Percentiles rank a stretch among this genome's conserved stretches.
Conservation (phyloP, 2,888 invertebrate genomes). For the Phania funesta region DNA sequence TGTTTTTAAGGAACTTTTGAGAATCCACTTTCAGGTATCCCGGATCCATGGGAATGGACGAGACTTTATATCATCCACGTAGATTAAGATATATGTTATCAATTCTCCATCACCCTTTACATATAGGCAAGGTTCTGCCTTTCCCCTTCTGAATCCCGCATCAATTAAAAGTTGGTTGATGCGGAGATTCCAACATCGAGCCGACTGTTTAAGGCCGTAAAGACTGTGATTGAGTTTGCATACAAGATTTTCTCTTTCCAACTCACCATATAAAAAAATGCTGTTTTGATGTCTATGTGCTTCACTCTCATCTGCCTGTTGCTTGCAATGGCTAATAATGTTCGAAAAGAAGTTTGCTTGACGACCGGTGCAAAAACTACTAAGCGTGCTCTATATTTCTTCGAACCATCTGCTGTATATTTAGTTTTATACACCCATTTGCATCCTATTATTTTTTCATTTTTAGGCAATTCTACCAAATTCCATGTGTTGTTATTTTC, state of each 20-base stretch:
- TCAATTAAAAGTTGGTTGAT: background rate
- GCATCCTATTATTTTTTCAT: background rate
- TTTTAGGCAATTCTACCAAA: background rate
- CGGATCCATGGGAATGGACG: background rate
- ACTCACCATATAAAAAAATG: background rate
- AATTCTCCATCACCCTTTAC: background rate
- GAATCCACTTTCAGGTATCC: background rate
- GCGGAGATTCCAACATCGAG: background rate
- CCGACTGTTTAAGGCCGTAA: background rate
- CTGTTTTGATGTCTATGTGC: background rate
- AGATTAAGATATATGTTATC: background rate
- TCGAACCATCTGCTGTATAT: background rate
- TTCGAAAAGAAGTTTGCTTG: background rate
- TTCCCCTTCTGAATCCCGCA: constrained; percentile 1
- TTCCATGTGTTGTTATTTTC: background rate
- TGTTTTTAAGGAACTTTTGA: background rate
- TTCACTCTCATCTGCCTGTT: background rate
- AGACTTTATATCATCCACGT: background rate
- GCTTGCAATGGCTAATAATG: background rate
- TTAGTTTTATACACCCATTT: background rate
- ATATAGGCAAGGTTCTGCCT: background rate
- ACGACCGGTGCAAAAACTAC: background rate
- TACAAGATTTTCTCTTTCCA: background rate
- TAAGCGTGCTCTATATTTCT: background rate
- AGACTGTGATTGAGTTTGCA: background rate